Percentiles rank a stretch among this genome's conserved stretches.
phyloP scores from a whole-genome alignment of 2,113 vertebrate species.

The Microtus montanus region DNA sequence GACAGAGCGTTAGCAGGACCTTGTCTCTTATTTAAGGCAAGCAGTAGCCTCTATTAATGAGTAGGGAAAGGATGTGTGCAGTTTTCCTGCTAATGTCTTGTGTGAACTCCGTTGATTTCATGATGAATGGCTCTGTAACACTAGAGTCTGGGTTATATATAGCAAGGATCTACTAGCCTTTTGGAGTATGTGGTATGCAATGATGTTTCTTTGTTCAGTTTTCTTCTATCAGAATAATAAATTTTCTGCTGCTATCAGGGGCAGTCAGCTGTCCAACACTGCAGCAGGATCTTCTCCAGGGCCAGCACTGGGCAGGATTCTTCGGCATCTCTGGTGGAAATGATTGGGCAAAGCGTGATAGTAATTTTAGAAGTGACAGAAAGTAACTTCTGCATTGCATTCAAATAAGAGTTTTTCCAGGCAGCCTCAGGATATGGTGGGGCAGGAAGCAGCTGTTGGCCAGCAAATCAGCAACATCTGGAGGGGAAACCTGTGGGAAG shows the following conservation, averaged over 20 bases:
- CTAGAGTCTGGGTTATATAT: slow-evolving; percentile 5
- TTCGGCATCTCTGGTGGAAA: slow-evolving; percentile 52
- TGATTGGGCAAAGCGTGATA: slow-evolving; percentile 53
- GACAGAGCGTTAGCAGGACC: slow-evolving; percentile 35
- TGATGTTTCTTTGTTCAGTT: not conserved
- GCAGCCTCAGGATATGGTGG: slow-evolving; percentile 48
- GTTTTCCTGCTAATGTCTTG: slow-evolving; percentile 28
- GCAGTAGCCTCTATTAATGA: not conserved
- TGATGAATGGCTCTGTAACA: slow-evolving; percentile 14
- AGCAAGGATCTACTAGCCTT: slow-evolving; percentile 12
- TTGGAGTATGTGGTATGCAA: not conserved
- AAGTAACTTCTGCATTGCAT: slow-evolving; percentile 68
- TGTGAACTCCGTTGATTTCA: slow-evolving; percentile 37
- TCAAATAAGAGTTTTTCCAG: slow-evolving; percentile 47
- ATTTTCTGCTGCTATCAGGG: slow-evolving; percentile 2
- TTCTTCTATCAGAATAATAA: slow-evolving; percentile 43
- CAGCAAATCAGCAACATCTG: slow-evolving; percentile 57
- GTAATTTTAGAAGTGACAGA: not conserved
- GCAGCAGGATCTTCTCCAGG: not conserved
- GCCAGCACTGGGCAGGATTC: not conserved
- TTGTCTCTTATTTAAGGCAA: slow-evolving; percentile 49
- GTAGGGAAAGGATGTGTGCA: slow-evolving; percentile 39
- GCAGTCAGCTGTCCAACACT: not conserved
- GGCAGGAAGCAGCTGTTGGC: slow-evolving; percentile 73
- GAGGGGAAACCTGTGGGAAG: slow-evolving; percentile 23